A percentile compares a stretch with the other conserved stretches of the same genome.
Conservation (phyloP, 2,888 invertebrate genomes). For the Troilus luridus region DNA sequence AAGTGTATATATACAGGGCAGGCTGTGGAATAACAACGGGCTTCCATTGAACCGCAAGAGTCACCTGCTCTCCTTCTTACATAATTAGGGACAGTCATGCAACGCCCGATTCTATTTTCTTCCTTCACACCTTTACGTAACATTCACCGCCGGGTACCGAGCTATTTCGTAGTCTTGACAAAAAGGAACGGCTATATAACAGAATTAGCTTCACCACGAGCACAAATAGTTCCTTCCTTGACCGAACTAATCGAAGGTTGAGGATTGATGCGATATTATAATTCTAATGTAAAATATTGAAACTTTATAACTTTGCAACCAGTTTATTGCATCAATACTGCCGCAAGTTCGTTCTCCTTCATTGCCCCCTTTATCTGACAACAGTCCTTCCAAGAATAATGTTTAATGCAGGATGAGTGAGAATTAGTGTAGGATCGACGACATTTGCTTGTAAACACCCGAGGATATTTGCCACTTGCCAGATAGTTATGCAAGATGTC, state of each 20-base stretch:
- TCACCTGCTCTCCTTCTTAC: not conserved
- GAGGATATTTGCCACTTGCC: not conserved
- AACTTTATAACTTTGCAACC: no score
- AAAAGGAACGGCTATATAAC: not conserved
- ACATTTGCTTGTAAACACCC: not conserved
- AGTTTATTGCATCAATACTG: no score
- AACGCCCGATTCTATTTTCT: not conserved
- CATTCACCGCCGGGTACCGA: not conserved
- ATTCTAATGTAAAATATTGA: no score
- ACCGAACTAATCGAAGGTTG: no score
- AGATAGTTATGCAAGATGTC: conserved; percentile 21
- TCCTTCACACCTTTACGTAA: not conserved
- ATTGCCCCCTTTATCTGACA: not conserved
- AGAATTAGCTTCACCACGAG: no score
- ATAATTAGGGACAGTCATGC: not conserved
- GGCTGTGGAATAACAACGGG: no score
- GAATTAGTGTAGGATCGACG: not conserved
- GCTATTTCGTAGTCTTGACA: not conserved
- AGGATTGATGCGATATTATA: no score
- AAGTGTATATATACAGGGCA: no score
- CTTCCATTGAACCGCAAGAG: not conserved
- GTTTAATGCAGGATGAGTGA: not conserved
- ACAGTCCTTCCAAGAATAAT: not conserved
- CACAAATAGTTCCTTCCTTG: no score
- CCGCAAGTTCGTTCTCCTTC: not conserved